Base-by-base conservation (phyloP, 2,797 vertebrate genomes). In the Cryptoblepharus egeriae region DNA sequence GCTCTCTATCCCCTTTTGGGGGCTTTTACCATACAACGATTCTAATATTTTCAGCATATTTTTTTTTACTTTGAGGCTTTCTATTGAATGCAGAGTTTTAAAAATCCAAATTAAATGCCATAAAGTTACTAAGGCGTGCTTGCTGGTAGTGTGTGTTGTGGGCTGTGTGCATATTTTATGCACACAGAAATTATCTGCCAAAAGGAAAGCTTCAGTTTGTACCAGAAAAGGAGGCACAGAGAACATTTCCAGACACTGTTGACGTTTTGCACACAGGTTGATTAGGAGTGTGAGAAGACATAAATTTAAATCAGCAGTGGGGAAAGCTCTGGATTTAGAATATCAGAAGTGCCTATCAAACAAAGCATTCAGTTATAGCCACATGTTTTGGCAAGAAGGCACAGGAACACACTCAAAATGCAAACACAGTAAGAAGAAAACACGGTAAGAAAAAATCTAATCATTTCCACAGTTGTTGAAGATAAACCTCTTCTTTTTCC, bases 381-480 rank as follows among this genome's bases (percentile, higher is more conserved):
- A 6, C 11, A 52, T 65, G 20, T 28, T 11, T n/a, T 0, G 58
- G 20, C 0, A 11, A 13, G 32, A 26, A 58, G 20, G 24, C 12
- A 3, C 16, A 28, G 32, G 32, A 0, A 12, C 1, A 15, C 69
- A 69, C 60, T 49, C 18, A 7, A 49, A 45, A 65, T 39, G 30
- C 4, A 65, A 2, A 89, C 2, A 45, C 1, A 0, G 4, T 80
- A 20, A 16, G 49, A 75, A 24, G n/a, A n/a, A 65, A 2, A 89
- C 2, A 45, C 1, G 0, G 4, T 80, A 20, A 16, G 49, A 87
- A 24, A 11, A 86, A 15, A 4, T 26, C 77, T n/a, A 2, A 5
- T 58, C 39, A 70, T 83, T 80, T 85, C 64, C 67, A 82, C n/a
- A 42, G 13, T 2, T n/a, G 28, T 73, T 81, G 35, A 35, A 86